A percentile compares a stretch with the other conserved stretches of the same genome.
Conservation (phyloP, 2,113 vertebrate species). For the Embiotoca jacksoni region DNA sequence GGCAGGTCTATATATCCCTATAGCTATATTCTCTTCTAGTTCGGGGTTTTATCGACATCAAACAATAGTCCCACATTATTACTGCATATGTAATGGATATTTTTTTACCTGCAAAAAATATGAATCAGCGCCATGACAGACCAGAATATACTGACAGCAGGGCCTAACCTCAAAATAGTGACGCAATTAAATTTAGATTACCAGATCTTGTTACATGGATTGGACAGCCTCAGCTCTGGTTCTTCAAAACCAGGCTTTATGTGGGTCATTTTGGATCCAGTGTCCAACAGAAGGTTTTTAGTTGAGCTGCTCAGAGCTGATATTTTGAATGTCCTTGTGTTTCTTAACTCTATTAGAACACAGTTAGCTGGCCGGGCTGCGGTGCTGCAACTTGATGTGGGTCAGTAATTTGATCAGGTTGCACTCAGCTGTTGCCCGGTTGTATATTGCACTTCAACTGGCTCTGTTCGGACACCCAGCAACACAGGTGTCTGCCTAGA, state of each 20-base stretch:
- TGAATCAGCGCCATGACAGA: constrained; percentile 64
- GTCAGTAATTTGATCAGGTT: constrained; percentile 75
- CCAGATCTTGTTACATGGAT: constrained; percentile 62
- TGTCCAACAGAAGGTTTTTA: constrained; percentile 7
- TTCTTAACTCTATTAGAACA: constrained; percentile 16
- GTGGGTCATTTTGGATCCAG: constrained; percentile 13
- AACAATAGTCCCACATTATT: not conserved
- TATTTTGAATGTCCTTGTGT: constrained; percentile 61
- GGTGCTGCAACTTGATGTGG: constrained; percentile 73
- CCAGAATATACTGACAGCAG: constrained; percentile 24
- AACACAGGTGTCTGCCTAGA: constrained; percentile 69
- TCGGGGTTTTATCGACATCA: not conserved
- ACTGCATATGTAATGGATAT: constrained; percentile 23
- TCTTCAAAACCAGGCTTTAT: constrained; percentile 1
- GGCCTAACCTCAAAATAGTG: constrained; percentile 70
- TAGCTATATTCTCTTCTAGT: not conserved
- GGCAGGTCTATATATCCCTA: not conserved
- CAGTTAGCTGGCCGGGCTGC: constrained; percentile 21
- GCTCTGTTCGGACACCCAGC: constrained; percentile 40
- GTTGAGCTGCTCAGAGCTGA: not conserved
- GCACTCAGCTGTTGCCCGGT: constrained; percentile 80
- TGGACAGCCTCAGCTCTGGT: not conserved
- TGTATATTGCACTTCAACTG: constrained; percentile 34
- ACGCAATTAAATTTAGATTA: constrained; percentile 75
- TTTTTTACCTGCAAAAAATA: constrained; percentile 59